Percentiles rank a stretch among this genome's conserved stretches.
phyloP scores from a whole-genome alignment of 2,888 invertebrate species.

The Xestia c-nigrum region DNA sequence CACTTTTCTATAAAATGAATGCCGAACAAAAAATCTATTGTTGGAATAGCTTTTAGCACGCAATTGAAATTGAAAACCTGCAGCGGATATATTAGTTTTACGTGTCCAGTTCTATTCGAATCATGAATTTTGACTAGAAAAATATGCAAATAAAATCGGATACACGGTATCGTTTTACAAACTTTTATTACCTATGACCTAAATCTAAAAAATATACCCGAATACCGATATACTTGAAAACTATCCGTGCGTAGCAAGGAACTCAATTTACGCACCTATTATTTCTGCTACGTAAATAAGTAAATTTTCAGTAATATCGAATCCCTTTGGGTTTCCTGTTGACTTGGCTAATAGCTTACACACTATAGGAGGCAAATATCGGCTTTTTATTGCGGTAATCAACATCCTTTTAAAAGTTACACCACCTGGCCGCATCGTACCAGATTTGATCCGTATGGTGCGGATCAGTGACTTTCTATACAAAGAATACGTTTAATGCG shows the following conservation, averaged over 20 bases:
- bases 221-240: not conserved
- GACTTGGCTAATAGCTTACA: too few relatives aligned
- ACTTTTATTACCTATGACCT: not conserved
- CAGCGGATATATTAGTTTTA: constrained; percentile 23
- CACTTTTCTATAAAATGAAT: not conserved
- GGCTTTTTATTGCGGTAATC: too few relatives aligned
- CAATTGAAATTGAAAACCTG: constrained; percentile 19
- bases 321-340: too few relatives aligned
- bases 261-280: not conserved
- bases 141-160: constrained; percentile 44
- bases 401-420: too few relatives aligned
- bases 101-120: constrained; percentile 27
- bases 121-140: constrained; percentile 45
- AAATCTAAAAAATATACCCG: not conserved
- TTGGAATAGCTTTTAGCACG: not conserved
- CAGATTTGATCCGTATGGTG: too few relatives aligned
- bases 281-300: not conserved
- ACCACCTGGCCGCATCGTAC: too few relatives aligned
- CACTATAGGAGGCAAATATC: too few relatives aligned
- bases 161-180: not conserved
- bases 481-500: too few relatives aligned
- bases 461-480: too few relatives aligned
- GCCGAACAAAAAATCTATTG: not conserved
- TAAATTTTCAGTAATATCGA: too few relatives aligned
- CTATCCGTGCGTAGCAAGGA: not conserved